Conservation (phyloP, 1,140 invertebrate species). For the Babylonia areolata region DNA sequence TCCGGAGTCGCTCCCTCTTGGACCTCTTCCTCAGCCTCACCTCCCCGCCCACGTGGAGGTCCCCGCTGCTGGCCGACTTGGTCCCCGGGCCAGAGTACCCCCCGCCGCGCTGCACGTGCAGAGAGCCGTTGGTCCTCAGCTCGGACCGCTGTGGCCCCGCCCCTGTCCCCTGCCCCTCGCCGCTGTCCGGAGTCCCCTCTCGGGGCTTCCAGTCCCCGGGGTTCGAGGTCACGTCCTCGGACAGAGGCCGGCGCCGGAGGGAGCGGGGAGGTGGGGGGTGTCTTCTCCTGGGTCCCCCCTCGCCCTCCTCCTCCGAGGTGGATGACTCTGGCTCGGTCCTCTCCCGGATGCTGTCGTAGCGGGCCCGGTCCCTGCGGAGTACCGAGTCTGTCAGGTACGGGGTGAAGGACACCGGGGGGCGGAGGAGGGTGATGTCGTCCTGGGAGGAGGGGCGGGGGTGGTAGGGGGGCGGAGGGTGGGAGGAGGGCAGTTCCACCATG, state of each 20-base stretch:
- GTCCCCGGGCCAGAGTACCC: neutral
- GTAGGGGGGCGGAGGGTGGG: slow-evolving; percentile 43
- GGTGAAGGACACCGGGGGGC: neutral
- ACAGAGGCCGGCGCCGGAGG: neutral
- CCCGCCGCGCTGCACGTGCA: no score
- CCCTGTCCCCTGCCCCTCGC: neutral
- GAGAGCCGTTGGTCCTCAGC: slow-evolving; percentile 22
- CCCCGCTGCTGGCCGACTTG: slow-evolving; percentile 22
- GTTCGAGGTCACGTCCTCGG: neutral
- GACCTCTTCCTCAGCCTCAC: slow-evolving; percentile 47
- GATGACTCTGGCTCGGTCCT: slow-evolving; percentile 49
- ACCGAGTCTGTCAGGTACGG: slow-evolving; percentile 37
- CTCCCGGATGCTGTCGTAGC: slow-evolving; percentile 51
- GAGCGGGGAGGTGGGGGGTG: neutral
- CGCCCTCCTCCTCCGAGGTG: slow-evolving; percentile 27
- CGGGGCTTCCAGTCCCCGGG: neutral
- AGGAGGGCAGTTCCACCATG: slow-evolving; percentile 40
- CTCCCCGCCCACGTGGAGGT: slow-evolving; percentile 34
- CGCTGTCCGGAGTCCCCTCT: neutral
- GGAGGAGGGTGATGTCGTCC: slow-evolving; percentile 24
- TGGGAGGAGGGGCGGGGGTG: slow-evolving; percentile 34
- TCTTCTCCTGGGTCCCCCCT: neutral
- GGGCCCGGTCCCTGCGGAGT: slow-evolving; percentile 16
- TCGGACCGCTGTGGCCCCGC: slow-evolving; percentile 1
- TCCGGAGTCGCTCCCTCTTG: slow-evolving; percentile 50